Evolutionary conservation across 2,797 vertebrate genomes (phyloP).

Genomic region (Clangula hyemalis): DNA sequence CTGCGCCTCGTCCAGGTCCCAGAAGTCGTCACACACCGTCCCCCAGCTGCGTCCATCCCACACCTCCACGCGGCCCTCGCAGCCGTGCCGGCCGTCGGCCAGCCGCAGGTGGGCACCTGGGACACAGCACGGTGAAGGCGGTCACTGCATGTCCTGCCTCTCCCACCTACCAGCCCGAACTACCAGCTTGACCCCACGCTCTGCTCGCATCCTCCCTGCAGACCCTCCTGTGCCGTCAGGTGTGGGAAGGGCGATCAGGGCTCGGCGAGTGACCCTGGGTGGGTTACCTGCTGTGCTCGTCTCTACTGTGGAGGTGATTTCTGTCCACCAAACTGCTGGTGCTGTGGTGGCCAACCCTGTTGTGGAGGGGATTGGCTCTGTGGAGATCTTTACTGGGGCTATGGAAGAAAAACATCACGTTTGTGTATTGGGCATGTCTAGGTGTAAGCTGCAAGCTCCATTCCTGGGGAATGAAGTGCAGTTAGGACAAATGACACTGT

Average conservation of each 20-base stretch:
- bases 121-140: no score
- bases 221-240: no score
- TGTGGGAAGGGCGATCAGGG: background rate
- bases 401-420: no score
- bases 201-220: background rate
- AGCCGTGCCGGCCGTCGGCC: conserved; percentile 16
- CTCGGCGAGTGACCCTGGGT: background rate
- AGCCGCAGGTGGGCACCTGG: conserved; percentile 33
- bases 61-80: conserved; percentile 71
- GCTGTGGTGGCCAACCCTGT: no score
- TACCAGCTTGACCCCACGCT: background rate
- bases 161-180: no score
- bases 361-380: background rate
- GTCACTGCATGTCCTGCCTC: no score
- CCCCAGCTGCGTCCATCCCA: conserved; percentile 55
- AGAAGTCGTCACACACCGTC: conserved; percentile 63
- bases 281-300: background rate
- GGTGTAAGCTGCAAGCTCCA: no score
- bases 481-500: no score
- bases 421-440: no score
- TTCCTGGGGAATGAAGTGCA: no score
- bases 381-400: no score
- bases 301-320: accelerated
- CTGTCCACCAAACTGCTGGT: accelerated
- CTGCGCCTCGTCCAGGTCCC: conserved; percentile 19